phyloP scores from a whole-genome alignment of 2,888 invertebrate species.

The Auanema freiburgensis region DNA sequence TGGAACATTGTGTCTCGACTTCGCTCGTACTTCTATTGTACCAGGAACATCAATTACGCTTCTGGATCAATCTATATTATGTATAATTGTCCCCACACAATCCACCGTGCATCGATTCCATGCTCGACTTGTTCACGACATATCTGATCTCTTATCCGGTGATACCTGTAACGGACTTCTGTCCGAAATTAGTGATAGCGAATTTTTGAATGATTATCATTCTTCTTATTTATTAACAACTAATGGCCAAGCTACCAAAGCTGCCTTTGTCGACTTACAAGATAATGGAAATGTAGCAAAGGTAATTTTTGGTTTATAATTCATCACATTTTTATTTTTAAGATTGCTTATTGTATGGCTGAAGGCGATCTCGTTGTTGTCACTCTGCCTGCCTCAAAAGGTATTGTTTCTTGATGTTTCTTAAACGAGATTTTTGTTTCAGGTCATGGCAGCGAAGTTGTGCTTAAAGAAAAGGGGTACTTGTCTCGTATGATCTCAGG shows the following conservation, averaged over 20 bases:
- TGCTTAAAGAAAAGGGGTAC: too few species aligned
- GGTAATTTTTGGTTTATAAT: neutral
- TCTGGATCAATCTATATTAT: slow-evolving; percentile 28
- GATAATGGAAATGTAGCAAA: too few species aligned
- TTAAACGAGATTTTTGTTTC: too few species aligned
- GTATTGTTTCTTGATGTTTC: neutral
- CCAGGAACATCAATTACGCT: slow-evolving; percentile 25
- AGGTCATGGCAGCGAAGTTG: too few species aligned
- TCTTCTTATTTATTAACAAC: slow-evolving; percentile 9
- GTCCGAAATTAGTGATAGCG: slow-evolving; percentile 4
- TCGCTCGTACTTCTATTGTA: slow-evolving; percentile 50
- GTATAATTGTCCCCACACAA: slow-evolving; percentile 55
- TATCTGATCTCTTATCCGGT: slow-evolving; percentile 1
- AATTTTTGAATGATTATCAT: slow-evolving; percentile 6
- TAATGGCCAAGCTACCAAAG: slow-evolving; percentile 4
- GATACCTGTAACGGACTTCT: neutral
- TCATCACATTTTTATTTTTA: neutral
- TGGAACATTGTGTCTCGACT: slow-evolving; percentile 52
- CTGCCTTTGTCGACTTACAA: neutral
- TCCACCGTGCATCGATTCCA: slow-evolving; percentile 55
- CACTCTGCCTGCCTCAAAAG: slow-evolving; percentile 21
- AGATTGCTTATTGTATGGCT: slow-evolving; percentile 35
- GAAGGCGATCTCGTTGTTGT: slow-evolving; percentile 46
- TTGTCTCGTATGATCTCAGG: too few species aligned
- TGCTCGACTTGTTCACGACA: slow-evolving; percentile 18